Evolutionary conservation across 1,140 invertebrate genomes (phyloP).

Genomic region (Idris sp.): DNA sequence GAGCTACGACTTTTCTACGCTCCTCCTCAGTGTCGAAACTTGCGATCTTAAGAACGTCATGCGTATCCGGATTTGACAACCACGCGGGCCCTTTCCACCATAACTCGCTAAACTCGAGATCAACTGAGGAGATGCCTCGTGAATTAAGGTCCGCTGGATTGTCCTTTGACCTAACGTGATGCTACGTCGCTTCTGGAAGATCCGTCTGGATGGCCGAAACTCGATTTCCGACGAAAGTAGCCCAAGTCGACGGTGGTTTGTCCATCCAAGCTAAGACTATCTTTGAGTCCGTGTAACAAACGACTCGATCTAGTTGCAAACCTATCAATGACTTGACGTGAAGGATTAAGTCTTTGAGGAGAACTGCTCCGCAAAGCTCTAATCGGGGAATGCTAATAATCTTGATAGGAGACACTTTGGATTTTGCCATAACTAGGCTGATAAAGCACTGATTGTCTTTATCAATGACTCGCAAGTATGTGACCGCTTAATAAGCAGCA

Average conservation of each 20-base stretch:
- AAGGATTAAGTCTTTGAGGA: background rate
- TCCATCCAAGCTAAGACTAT: background rate
- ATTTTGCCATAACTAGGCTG: background rate
- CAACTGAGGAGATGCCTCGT: no score
- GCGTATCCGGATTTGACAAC: no score
- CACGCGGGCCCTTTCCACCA: no score
- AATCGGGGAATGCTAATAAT: no score
- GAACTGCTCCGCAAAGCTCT: no score
- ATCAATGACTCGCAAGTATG: background rate
- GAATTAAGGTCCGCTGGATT: no score
- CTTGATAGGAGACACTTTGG: background rate
- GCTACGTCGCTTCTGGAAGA: background rate
- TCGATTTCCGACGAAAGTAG: background rate
- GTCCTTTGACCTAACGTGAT: background rate
- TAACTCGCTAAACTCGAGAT: no score
- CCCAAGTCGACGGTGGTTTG: background rate
- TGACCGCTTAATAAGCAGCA: background rate
- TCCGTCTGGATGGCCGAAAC: background rate
- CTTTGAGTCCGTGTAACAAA: background rate
- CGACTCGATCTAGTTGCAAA: background rate
- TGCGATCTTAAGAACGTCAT: no score
- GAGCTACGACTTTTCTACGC: no score
- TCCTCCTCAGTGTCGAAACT: no score
- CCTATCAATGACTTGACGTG: background rate
- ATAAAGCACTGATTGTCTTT: background rate